Base-by-base conservation (phyloP, 1,140 invertebrate genomes). In the Papilio polyxenes region DNA sequence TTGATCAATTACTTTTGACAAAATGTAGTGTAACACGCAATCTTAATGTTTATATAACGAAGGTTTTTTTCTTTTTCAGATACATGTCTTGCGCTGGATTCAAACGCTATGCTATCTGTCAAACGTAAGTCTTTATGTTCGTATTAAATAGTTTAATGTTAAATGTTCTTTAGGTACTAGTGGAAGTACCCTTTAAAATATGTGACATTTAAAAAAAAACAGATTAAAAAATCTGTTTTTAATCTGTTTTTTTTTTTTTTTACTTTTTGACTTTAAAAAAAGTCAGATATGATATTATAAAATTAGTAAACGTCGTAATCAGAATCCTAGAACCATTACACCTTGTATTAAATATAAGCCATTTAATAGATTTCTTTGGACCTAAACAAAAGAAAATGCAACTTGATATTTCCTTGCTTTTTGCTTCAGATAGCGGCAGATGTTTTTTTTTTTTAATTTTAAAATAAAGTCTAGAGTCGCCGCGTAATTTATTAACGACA, bases 51-150 rank as follows among this genome's bases (percentile, higher is more conserved):
- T 56, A 17, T 56, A 48, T 48, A 65, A 83, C 79, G 31, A 74
- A 76, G 3, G 72, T 74, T 82, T 82, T 31, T 82, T 85, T 82
- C 85, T 86, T 80, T 92, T 93, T 75, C 91, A 93, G 92, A 93
- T 92, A 90, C 89, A 92, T 92, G 92, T 92, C 92, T 92, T 92
- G 90, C 89, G 91, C 91, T 92, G 88, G 88, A 88, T 84, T 89
- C 88, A 90, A 81, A 88, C 86, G 91, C 92, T 90, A 93, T 93
- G 92, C 89, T 90, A 88, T 85, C 89, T 83, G 83, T 90, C 81
- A 90, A 84, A 92, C 87, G 91, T 92, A 82, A 93, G 92, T 93
- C 6, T 37, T 44, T 44, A 7, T 44, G 40, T 44, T 44, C 4
- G 0, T 44, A 2, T 37, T 15, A 20, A 23, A 76, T 76, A 51